Conservation (phyloP, 2,888 invertebrate genomes). For the Agonopterix alstromeriana region DNA sequence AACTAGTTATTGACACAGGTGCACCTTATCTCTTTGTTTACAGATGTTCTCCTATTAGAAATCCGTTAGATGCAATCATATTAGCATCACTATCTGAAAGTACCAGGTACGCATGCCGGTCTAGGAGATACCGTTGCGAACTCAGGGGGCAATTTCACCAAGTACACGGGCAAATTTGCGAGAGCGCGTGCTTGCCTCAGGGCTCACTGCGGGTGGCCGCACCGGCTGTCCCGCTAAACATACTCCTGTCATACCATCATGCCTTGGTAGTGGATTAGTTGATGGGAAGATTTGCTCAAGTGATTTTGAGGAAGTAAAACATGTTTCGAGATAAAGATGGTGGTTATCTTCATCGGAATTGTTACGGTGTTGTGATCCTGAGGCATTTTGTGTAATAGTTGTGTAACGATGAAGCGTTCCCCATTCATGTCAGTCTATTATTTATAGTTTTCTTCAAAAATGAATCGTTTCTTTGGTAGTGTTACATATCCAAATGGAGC, state of each 20-base stretch:
- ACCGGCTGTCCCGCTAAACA: constrained; percentile 38
- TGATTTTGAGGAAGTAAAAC: constrained; percentile 7
- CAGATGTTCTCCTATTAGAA: neutral
- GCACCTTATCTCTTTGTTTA: too few relatives aligned
- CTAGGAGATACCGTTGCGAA: constrained; percentile 41
- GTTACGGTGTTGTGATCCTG: neutral
- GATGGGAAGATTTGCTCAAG: constrained; percentile 11
- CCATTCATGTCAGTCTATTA: neutral
- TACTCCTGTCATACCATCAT: constrained; percentile 44
- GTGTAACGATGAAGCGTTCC: neutral
- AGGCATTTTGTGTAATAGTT: neutral
- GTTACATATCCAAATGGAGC: neutral
- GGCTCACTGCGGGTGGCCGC: constrained; percentile 59
- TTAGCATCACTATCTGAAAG: constrained; percentile 12
- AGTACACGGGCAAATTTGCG: constrained; percentile 28
- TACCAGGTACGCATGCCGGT: constrained; percentile 34
- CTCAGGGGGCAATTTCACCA: constrained; percentile 20
- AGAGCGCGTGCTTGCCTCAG: constrained; percentile 58
- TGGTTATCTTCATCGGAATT: constrained; percentile 4
- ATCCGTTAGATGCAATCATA: constrained; percentile 18
- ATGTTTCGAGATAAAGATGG: constrained; percentile 4
- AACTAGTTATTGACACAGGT: too few relatives aligned
- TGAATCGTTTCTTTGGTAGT: too few relatives aligned
- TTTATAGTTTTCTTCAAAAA: too few relatives aligned
- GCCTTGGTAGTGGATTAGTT: constrained; percentile 25